Evolutionary conservation across 2,113 vertebrate species (phyloP), one percentile per base, ranked within the genome.

Genomic region (Rattus rattus): DNA sequence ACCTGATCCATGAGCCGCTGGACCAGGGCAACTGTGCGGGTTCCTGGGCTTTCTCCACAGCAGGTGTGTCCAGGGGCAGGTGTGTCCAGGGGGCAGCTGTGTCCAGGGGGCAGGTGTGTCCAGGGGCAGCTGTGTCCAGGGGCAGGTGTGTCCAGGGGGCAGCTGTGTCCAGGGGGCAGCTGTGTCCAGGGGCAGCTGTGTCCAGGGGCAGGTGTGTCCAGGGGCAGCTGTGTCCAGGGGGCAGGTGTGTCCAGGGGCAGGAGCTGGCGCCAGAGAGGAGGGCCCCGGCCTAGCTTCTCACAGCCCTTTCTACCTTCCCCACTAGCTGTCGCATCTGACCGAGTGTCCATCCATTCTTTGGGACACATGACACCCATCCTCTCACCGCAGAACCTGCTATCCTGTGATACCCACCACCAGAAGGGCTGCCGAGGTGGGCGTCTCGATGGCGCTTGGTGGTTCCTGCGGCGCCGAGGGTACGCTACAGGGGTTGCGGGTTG

Each of bases 341-440:
- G 99, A 22, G 99, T 99, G 98, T 99, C 99, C 81, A 99, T 99
- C 98, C 99, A 99, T 95, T 99, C 99, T n/a, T 99, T 99, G 99
- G 99, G 99, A 59, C 99, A 99, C 98, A 99, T 99, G 99, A 99
- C 99, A 0, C 99, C 99, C 1, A 98, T 99, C 94, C 98, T 99
- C 80, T 99, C 99, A 0, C 99, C 99, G 3, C 99, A 99, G 98
- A 99, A 99, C 97, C 98, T 99, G 33, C 99, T 99, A 96, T 99
- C 99, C 89, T 99, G 99, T 16, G 99, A 99, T 98, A 99, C 99
- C 0, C 99, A 99, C 20, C 99, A 99, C 98, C 99, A 99, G 98
- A 99, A 98, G 16, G 99, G 99, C 94, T 99, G 99, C 97, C 98
- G 96, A 0, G 99, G 99, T 0, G 99, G 99, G 0, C 99, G 98